Base-by-base conservation (phyloP, 2,888 invertebrate species). In the Ichneumoninae sp. region DNA sequence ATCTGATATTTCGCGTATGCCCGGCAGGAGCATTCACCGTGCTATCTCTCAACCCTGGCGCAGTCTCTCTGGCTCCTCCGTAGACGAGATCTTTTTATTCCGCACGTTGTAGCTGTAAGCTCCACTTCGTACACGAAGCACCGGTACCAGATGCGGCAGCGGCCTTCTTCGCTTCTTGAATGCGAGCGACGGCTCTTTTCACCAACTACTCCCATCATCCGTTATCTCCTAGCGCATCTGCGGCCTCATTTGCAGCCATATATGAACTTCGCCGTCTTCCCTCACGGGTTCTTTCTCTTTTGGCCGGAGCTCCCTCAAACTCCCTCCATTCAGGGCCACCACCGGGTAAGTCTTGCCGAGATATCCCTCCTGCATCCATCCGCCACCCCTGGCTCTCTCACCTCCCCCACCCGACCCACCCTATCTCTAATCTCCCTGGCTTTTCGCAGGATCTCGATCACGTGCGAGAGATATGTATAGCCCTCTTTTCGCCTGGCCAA, bases 161-260 rank as follows among this genome's bases (percentile, higher is more conserved):
- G 83, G 70, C 80, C 83, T 78, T 85, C 78, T 87, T 73, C 74
- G 83, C 85, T 83, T 79, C 77, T 78, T 85, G 81, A 87, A 87
- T 85, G 76, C 70, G 71, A 81, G 83, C 88, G 90, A 91, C 89
- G 90, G 91, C 90, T 89, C 92, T 91, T 92, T 91, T 92, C 92
- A 91, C 87, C 87, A 88, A 89, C 88, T 89, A 90, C 90, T 91
- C 89, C 89, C 90, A 91, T 92, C 92, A 91, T 89, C 88, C 81
- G 90, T 91, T 92, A 92, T 92, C 92, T 86, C 85, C 82, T 81
- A 13, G 88, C 85, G 87, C 90, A 92, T 92, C 92, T 92, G 89
- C 87, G 91, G 89, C 91, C 91, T 92, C 91, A 91, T 91, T 91
- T 92, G 89, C 91, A 91, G 89, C 91, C 91, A 86, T 91, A 89